Conservation (phyloP, 2,113 vertebrate species). For the Ophthalmolycus amberensis region DNA sequence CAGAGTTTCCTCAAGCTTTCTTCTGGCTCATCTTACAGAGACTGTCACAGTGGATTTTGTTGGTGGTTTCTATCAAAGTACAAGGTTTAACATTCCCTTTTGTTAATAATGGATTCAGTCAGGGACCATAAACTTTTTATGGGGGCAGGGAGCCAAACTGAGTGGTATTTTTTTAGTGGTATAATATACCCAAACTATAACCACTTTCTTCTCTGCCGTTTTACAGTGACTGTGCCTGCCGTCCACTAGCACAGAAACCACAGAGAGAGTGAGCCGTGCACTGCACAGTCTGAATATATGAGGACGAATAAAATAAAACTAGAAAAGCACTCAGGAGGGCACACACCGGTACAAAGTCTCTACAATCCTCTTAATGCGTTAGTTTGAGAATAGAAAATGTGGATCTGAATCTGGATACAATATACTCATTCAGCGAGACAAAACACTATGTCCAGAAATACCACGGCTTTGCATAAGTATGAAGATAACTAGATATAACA, state of each 20-base stretch:
- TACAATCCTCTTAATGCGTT: background rate
- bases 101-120: conserved; percentile 11
- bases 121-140: conserved; percentile 30
- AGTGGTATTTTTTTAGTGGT: background rate
- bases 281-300: conserved; percentile 10
- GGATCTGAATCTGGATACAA: background rate
- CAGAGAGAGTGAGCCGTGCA: conserved; percentile 15
- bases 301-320: conserved; percentile 22
- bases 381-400: conserved; percentile 2
- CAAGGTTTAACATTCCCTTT: conserved; percentile 24
- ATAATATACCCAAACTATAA: conserved; percentile 33
- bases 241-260: background rate
- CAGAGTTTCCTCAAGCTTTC: conserved; percentile 27
- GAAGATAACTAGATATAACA: background rate
- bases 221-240: conserved; percentile 17
- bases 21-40: conserved; percentile 9
- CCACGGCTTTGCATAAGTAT: background rate
- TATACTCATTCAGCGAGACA: background rate
- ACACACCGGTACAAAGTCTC: background rate
- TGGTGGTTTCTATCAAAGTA: background rate
- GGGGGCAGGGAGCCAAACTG: background rate
- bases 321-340: conserved; percentile 1
- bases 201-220: conserved; percentile 15
- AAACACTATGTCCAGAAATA: background rate
- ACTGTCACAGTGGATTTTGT: background rate